Conservation (phyloP, 2,113 vertebrate genomes). For the Electrona antarctica region DNA sequence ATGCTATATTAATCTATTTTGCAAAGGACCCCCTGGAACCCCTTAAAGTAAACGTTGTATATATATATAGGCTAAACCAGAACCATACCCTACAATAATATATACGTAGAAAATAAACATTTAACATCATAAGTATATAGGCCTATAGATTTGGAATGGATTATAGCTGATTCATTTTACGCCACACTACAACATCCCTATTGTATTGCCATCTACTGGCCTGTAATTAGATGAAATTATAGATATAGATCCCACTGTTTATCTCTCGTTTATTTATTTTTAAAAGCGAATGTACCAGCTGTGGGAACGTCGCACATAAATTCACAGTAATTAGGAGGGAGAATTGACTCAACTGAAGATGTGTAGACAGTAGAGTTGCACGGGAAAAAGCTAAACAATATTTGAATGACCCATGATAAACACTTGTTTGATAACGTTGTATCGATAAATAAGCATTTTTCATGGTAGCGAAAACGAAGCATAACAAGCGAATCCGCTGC, state of each 20-base stretch:
- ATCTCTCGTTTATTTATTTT: slow-evolving; percentile 52
- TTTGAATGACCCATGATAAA: not conserved
- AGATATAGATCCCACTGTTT: slow-evolving; percentile 53
- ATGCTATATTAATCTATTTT: no score
- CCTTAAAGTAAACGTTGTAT: not conserved
- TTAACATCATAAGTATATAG: slow-evolving; percentile 3
- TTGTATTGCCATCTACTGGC: slow-evolving; percentile 42
- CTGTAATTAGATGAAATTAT: slow-evolving; percentile 54
- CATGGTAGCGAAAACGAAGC: no score
- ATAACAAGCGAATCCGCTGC: not conserved
- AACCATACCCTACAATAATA: not conserved
- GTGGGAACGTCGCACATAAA: not conserved
- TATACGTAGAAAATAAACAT: not conserved
- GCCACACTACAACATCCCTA: slow-evolving; percentile 43
- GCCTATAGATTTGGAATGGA: slow-evolving; percentile 14
- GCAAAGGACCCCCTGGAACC: no score
- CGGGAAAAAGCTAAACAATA: not conserved
- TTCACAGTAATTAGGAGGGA: not conserved
- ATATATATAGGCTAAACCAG: not conserved
- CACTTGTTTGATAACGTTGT: not conserved
- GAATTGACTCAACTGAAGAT: no score
- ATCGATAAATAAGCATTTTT: not conserved
- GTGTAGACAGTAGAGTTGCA: not conserved
- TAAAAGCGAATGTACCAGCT: not conserved
- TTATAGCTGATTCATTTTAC: slow-evolving; percentile 44